Evolutionary conservation across 2,797 vertebrate species (phyloP).

Genomic region (Nyctalus aviator): DNA sequence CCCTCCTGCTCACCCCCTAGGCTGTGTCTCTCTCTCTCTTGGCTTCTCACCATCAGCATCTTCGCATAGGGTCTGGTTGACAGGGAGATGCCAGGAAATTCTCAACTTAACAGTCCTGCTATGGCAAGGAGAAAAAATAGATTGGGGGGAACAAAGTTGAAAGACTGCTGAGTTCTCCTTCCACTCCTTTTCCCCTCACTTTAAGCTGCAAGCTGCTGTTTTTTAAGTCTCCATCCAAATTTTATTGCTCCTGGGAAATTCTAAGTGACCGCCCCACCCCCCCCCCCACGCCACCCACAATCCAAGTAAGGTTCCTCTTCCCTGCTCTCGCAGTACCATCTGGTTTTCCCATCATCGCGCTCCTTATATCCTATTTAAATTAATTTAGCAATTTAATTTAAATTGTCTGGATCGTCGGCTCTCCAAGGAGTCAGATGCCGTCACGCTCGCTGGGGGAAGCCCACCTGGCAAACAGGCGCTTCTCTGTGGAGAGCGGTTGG

Average conservation of each 20-base stretch:
- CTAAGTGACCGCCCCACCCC: not conserved
- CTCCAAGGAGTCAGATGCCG: constrained; percentile 63
- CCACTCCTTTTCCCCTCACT: not conserved
- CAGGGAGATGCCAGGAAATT: constrained; percentile 70
- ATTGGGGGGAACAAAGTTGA: not conserved
- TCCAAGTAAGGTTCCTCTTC: constrained; percentile 69
- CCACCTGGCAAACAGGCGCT: constrained; percentile 61
- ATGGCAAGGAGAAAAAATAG: not conserved
- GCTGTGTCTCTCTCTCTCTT: constrained; percentile 50
- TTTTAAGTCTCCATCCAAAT: constrained; percentile 8
- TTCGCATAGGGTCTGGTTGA: constrained; percentile 74
- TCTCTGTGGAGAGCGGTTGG: constrained; percentile 4
- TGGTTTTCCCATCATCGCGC: constrained; percentile 62
- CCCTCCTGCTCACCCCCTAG: not conserved
- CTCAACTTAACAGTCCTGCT: constrained; percentile 73
- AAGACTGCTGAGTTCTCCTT: not conserved
- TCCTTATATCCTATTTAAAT: constrained; percentile 76
- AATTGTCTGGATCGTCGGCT: constrained; percentile 76
- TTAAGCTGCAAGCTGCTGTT: not conserved
- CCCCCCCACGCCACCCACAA: constrained; percentile 49
- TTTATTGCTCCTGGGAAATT: constrained; percentile 56
- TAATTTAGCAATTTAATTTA: constrained; percentile 79
- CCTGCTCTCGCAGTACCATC: constrained; percentile 60
- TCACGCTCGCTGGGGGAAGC: constrained; percentile 14
- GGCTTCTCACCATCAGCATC: constrained; percentile 72